Conservation (phyloP, 2,797 vertebrate species). For the Galaxias olidus region DNA sequence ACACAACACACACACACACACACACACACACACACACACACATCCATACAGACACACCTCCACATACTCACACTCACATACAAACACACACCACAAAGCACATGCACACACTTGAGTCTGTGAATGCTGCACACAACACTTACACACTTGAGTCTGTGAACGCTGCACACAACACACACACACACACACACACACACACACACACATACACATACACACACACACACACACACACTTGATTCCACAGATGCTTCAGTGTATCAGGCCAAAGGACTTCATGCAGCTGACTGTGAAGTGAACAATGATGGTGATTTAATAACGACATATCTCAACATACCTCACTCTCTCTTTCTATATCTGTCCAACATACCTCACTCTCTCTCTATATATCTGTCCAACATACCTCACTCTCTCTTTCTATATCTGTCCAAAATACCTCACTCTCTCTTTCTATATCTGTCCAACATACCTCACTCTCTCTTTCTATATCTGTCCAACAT, state of each 20-base stretch:
- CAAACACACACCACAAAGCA: slow-evolving; percentile 23
- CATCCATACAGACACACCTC: slow-evolving; percentile 12
- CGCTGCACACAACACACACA: slow-evolving; percentile 1
- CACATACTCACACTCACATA: slow-evolving; percentile 49
- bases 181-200: slow-evolving; percentile 12
- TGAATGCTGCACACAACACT: slow-evolving; percentile 13
- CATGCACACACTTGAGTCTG: too few species aligned
- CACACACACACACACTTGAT: slow-evolving; percentile 12
- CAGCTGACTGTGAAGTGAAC: too few species aligned
- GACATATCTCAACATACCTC: too few species aligned
- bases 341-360: too few species aligned
- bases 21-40: slow-evolving; percentile 37
- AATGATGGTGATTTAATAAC: too few species aligned
- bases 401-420: not conserved
- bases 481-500: not conserved
- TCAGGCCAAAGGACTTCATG: slow-evolving; percentile 29
- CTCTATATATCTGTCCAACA: too few species aligned
- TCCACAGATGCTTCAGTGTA: slow-evolving; percentile 44
- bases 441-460: not conserved
- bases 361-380: not conserved
- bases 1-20: slow-evolving; percentile 33
- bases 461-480: slow-evolving; percentile 27
- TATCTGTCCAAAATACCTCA: too few species aligned
- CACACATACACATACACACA: slow-evolving; percentile 45
- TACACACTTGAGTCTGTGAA: too few species aligned